Evolutionary conservation across 2,113 vertebrate species (phyloP).

Genomic region (Anhinga anhinga): DNA sequence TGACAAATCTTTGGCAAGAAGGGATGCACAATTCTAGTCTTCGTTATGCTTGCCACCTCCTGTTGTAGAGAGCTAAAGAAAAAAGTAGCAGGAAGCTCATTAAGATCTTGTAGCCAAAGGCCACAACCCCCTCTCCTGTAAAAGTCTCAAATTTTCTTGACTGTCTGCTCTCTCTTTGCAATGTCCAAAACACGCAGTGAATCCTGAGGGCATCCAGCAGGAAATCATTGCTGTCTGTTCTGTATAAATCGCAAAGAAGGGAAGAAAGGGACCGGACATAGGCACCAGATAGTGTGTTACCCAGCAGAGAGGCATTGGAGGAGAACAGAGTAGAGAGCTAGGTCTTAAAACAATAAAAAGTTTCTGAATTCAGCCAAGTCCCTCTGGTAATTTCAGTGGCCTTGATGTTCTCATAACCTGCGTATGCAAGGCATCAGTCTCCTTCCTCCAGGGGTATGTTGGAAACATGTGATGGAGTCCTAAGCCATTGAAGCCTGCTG

Average conservation of each 20-base stretch:
- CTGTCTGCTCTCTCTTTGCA: neutral
- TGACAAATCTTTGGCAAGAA: conserved; percentile 39
- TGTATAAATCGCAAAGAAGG: neutral
- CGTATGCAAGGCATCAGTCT: neutral
- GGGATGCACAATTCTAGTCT: neutral
- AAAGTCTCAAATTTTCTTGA: conserved; percentile 2
- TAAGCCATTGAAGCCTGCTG: neutral
- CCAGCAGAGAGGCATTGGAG: neutral
- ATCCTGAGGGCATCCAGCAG: conserved; percentile 3
- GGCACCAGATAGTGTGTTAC: neutral
- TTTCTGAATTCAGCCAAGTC: neutral
- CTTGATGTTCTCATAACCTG: neutral
- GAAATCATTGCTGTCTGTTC: neutral
- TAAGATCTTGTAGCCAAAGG: neutral
- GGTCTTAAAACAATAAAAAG: neutral
- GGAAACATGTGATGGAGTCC: fast-evolving
- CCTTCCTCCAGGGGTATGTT: neutral
- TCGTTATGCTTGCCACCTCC: neutral
- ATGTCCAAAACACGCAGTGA: neutral
- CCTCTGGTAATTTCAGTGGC: neutral
- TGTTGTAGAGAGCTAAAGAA: neutral
- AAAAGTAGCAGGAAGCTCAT: conserved; percentile 21
- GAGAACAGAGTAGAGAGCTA: neutral
- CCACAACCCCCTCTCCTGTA: neutral
- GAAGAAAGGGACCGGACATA: neutral